Base-by-base conservation (phyloP, 2,113 vertebrate genomes). In the Semnornis frantzii region DNA sequence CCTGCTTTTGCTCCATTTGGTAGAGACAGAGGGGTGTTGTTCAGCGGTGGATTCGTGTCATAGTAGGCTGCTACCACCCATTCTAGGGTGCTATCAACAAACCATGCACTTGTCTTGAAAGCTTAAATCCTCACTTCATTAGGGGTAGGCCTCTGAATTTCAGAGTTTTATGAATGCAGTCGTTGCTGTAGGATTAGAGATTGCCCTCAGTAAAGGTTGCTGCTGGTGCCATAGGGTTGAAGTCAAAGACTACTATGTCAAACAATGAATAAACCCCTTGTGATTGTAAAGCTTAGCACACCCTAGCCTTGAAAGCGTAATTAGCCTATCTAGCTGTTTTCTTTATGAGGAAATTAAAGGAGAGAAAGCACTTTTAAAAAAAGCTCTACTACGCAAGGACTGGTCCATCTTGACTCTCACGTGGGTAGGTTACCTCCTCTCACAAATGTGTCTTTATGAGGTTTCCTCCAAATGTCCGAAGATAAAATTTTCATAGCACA, bases 321-420 rank as follows among this genome's bases (percentile, higher is more conserved):
- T 91, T 71, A 64, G 12, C 37, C 58, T 77, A 50, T 60, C 54
- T 77, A 4, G 1, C 48, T 78, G 44, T 20, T 83, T 91, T 75
- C 76, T 94, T 96, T 78, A 92, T 89, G 89, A 94, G 87, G 91
- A 93, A 91, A 93, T 97, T 95, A 93, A 91, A 95, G 65, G 82
- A 88, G 82, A 81, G 91, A 82, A 94, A 93, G 81, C 58, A 75
- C 62, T 89, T 71, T 70, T 34, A 30, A 59, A 73, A 85, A 86
- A 83, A 76, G 27, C 20, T 87, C 14, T 28, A 3, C 63, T 64
- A 1, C 60, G 62, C 25, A 48, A 77, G 59, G 42, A 37, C 21
- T 50, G 44, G 16, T 28, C 12, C 25, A 3, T 68, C 65, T 71
- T 80, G 37, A 9, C 33, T 89, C 85, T 91, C 23, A 63, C 25